Evolutionary conservation across 2,113 vertebrate genomes (phyloP).

Genomic region (Bujurquina vittata): DNA sequence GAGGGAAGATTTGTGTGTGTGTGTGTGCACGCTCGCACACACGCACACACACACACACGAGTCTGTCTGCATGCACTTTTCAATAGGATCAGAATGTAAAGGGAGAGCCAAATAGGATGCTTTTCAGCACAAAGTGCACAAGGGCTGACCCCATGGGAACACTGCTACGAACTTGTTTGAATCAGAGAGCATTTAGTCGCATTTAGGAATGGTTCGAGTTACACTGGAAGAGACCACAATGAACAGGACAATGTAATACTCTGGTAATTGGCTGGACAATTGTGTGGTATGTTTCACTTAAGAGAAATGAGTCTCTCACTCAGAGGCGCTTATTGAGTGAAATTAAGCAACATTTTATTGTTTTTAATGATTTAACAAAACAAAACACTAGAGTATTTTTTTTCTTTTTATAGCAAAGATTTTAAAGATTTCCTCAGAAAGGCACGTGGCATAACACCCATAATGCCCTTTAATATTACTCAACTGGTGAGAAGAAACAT

Average conservation of each 20-base stretch:
- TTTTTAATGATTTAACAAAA: background rate
- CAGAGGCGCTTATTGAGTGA: background rate
- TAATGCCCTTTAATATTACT: conserved; percentile 26
- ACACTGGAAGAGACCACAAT: conserved; percentile 48
- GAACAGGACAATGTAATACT: conserved; percentile 53
- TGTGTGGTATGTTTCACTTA: background rate
- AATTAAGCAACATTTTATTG: background rate
- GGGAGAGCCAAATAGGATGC: conserved; percentile 67
- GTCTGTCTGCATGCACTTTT: conserved; percentile 59
- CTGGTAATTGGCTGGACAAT: conserved; percentile 56
- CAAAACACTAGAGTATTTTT: background rate
- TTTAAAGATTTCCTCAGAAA: background rate
- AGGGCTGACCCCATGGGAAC: conserved; percentile 71
- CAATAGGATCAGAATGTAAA: conserved; percentile 66
- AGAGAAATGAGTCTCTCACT: conserved; percentile 1
- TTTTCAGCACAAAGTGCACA: conserved; percentile 72
- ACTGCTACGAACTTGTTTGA: conserved; percentile 59
- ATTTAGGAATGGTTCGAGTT: conserved; percentile 62
- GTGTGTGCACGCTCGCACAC: background rate
- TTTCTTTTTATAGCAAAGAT: background rate
- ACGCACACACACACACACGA: background rate
- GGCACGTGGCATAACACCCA: background rate
- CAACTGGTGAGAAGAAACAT: conserved; percentile 44
- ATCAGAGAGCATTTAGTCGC: conserved; percentile 66
- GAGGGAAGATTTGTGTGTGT: conserved; percentile 41